Base-by-base conservation (phyloP, 2,888 invertebrate genomes). In the Argynnis bischoffii region DNA sequence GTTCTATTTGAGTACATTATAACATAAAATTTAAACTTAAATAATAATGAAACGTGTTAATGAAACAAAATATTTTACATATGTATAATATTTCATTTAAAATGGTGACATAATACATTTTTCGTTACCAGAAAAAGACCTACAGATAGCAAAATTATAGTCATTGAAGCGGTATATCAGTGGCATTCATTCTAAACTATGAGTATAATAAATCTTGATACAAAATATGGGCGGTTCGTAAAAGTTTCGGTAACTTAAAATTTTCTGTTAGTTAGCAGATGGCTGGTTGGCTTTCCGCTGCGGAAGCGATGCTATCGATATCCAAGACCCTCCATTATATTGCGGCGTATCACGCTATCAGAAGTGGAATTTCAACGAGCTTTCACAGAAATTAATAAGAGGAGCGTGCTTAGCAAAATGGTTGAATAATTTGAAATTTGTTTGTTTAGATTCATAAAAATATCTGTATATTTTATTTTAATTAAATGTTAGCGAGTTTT, bases 221-320 rank as follows among this genome's bases (percentile, higher is more conserved):
- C 55, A 69, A 68, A 69, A 71, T 69, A 69, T 64, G 67, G 65
- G 71, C 41, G 64, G 64, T 66, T 70, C 67, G 56, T 63, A 63
- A 76, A 74, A 66, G 72, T 76, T 76, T 69, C 72, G 72, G 69
- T 72, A 69, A 77, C 75, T 77, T 74, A 68, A 78, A 79, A 78
- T 76, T 81, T 81, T 82, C 77, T 81, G 84, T 85, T 82, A 76
- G 83, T 75, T 69, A 77, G 77, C 75, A 79, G 77, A 77, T 75
- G 75, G 76, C 75, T 78, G 72, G 75, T 75, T 77, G 74, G 72
- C 79, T 80, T 84, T 83, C 81, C 80, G 81, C 75, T 77, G 71
- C 81, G 83, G 84, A 83, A 85, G 78, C 82, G 84, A 87, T 87
- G 77, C 72, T 78, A 71, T 77, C 76, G 84, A 87, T 86, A 87